phyloP scores from a whole-genome alignment of 1,140 invertebrate species.

The Alviniconcha marisindica region DNA sequence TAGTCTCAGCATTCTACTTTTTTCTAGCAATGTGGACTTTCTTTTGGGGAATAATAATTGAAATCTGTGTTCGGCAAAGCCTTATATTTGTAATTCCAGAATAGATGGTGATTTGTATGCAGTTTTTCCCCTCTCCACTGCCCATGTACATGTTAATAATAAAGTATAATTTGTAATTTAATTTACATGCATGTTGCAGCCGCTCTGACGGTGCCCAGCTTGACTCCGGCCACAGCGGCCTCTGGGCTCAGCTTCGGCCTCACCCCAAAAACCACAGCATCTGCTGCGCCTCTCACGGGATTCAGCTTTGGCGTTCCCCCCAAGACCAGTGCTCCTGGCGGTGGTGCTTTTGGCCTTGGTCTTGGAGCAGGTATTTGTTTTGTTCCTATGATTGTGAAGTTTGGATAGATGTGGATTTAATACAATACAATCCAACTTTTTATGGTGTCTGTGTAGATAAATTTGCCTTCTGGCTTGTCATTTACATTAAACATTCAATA shows the following conservation, averaged over 20 bases:
- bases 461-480: not conserved
- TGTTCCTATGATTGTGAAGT: not conserved
- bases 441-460: too few species aligned
- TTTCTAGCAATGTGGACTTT: not conserved
- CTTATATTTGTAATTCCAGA: too few species aligned
- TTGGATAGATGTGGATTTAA: too few species aligned
- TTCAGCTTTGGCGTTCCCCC: not conserved
- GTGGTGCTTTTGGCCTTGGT: not conserved
- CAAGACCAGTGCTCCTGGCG: not conserved
- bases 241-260: constrained; percentile 19
- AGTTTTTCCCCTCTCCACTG: not conserved
- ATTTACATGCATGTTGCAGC: not conserved
- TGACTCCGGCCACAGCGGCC: constrained; percentile 2
- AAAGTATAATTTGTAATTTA: not conserved
- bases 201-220: not conserved
- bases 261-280: constrained; percentile 15
- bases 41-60: not conserved
- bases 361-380: not conserved
- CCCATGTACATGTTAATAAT: not conserved
- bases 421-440: too few species aligned
- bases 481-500: not conserved
- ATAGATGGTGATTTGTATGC: too few species aligned
- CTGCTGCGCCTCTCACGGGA: not conserved
- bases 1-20: too few species aligned
- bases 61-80: not conserved